Percentiles rank a stretch among this genome's conserved stretches.
These are phyloP conservation scores for Zonotrichia albicollis DNA, from an alignment of 2,797 vertebrate species.

Conservation along the genomic window DNA sequence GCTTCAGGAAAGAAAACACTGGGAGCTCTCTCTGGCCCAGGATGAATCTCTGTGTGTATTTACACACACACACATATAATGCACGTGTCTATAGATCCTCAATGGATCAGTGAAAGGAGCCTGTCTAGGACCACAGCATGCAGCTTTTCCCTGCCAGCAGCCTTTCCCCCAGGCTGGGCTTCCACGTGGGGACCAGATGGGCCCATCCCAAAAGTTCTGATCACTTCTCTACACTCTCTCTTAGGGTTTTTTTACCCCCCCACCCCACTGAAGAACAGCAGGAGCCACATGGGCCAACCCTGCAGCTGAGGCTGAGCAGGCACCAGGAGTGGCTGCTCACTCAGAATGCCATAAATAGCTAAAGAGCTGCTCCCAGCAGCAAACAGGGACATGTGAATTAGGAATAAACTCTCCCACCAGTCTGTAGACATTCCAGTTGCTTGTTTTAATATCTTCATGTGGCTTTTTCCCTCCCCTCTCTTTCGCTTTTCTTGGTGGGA, in stretches of 20 bases:
- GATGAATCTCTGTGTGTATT: background rate
- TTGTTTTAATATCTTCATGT: conserved; percentile 50
- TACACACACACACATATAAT: background rate
- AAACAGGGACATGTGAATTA: background rate
- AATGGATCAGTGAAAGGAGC: background rate
- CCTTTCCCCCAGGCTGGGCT: background rate
- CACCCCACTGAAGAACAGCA: background rate
- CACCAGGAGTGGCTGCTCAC: background rate
- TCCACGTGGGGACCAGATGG: conserved; percentile 49
- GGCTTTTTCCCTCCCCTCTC: background rate
- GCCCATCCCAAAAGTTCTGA: background rate
- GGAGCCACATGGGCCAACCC: background rate
- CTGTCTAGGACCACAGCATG: background rate
- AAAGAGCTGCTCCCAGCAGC: background rate
- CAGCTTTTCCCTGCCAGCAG: background rate
- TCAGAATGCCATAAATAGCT: conserved; percentile 17
- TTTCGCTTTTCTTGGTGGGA: conserved; percentile 32
- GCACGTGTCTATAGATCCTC: background rate
- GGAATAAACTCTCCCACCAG: background rate
- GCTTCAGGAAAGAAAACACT: background rate
- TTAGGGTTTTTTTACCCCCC: accelerated
- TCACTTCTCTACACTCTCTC: background rate
- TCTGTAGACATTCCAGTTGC: conserved; percentile 31
- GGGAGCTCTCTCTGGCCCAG: background rate
- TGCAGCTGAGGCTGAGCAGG: background rate